Evolutionary conservation across 2,888 invertebrate species (phyloP), one percentile per base, ranked within the genome.

Genomic region (Lypha dubia): DNA sequence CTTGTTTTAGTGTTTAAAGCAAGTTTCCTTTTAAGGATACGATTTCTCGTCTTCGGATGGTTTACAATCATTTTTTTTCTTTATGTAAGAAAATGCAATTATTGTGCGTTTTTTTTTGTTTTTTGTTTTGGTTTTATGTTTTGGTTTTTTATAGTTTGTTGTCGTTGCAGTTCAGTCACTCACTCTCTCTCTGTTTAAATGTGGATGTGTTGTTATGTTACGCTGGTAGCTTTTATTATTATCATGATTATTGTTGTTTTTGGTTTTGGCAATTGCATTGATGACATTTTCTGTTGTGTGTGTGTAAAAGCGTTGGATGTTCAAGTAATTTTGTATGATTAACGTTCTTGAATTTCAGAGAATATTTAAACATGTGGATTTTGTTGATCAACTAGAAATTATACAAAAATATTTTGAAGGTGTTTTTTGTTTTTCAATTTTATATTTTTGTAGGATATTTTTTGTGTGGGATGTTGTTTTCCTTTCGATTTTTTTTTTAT

Each of bases 21-120:
- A 83, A 83, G 85, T 85, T 85, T 85, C 85, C 85, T 83, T 85
- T 79, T 83, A 83, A 80, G 85, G 85, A 85, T 79, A 32, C 68
- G n/a, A 56, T 46, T 60, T 79, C 44, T 74, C 81, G 58, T 82
- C 79, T 71, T 75, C 49, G 35, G 44, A 51, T 65, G 56, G 38
- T 20, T 65, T 68, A 24, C 44, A 62, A 22, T n/a, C n/a, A n/a
- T n/a, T n/a, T n/a, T n/a, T n/a, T n/a, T 58, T 38, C 67, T 77
- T 73, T 68, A 51, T 83, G 76, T 79, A 73, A 74, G 81, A 73
- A 63, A 77, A 84, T 84, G 80, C 76, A 41, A 73, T 77, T 80
- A 81, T 81, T 79, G 70, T 60, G 53, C 76, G 46, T 75, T 83
- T 62, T 49, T 70, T 51, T 17, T 46, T 73, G 24, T 49, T 28